Base-by-base conservation (phyloP, 2,113 vertebrate species). In the Coptodon rendalli region DNA sequence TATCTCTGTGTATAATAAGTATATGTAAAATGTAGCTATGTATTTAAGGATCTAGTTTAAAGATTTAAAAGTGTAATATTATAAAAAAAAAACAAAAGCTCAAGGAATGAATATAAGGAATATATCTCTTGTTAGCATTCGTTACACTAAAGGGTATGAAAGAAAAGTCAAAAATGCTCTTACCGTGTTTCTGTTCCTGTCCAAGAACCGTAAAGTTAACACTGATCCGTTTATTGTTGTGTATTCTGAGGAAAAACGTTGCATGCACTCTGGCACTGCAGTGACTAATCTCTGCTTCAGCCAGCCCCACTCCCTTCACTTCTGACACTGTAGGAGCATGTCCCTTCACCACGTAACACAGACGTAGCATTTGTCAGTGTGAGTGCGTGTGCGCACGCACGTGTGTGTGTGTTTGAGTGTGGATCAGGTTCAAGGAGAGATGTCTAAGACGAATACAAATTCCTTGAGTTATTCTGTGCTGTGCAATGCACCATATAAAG, bases 141-240 rank as follows among this genome's bases (percentile, higher is more conserved):
- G 3, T 16, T 36, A 9, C 38, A 6, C 36, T 66, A 4, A 68
- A 22, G 36, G 63, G 50, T 6, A n/a, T 17, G 7, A 24, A 34
- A 71, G 6, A 83, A 45, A 57, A 31, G 50, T n/a, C 2, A 7
- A 24, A 52, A 22, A 66, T 45, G 27, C 45, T 86, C 91, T 91
- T 94, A 95, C 91, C 93, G 80, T 43, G 5, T 66, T 4, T 68
- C 3, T 84, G 27, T 22, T 83, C 9, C 48, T 63, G 61, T 29
- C 11, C n/a, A 14, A 50, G 54, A 19, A 50, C 17, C 34, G 27
- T 10, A 29, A 19, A 66, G 80, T 13, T 59, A 12, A 24, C 76
- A 6, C 14, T 7, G 81, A 48, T 71, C 86, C 83, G 9, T n/a
- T 71, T 52, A 29, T n/a, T 61, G 31, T 31, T 50, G 9, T 84